Percentiles rank a stretch among this genome's conserved stretches.
Conservation (phyloP, 2,888 invertebrate genomes). For the Anthophora plumipes region DNA sequence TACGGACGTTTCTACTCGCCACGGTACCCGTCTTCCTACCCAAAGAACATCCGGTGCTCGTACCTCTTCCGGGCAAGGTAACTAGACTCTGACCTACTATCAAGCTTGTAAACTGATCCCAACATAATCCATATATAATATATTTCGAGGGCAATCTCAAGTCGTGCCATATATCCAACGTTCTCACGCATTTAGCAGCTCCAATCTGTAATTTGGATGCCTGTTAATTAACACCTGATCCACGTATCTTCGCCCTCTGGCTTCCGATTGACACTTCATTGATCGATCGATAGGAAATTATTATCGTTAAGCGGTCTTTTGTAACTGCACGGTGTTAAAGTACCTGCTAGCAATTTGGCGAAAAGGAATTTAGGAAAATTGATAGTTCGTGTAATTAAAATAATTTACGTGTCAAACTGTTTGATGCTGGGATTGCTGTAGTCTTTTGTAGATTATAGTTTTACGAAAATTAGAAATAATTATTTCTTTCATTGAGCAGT, state of each 20-base stretch:
- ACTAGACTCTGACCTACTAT: constrained; percentile 69
- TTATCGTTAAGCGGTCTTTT: background rate
- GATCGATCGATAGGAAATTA: background rate
- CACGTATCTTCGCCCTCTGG: constrained; percentile 11
- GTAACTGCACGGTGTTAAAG: background rate
- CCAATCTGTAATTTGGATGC: constrained; percentile 51
- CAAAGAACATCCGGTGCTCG: constrained; percentile 95
- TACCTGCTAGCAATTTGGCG: background rate
- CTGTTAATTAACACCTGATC: constrained; percentile 64
- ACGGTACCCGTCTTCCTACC: constrained; percentile 97
- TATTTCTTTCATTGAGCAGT: no score
- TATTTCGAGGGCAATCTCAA: constrained; percentile 63
- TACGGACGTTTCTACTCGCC: constrained; percentile 96
- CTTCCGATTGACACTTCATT: background rate
- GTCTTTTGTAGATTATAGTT: no score
- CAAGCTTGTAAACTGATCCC: constrained; percentile 58
- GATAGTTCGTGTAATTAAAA: no score
- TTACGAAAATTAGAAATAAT: no score
- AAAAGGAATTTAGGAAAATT: no score
- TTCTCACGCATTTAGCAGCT: constrained; percentile 55
- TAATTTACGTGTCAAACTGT: no score
- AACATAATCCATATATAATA: constrained; percentile 69
- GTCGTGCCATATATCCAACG: constrained; percentile 49
- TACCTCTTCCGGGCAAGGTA: constrained; percentile 95
- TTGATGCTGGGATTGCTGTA: no score